phyloP scores from a whole-genome alignment of 2,797 vertebrate species.

The Cyclopterus lumpus region DNA sequence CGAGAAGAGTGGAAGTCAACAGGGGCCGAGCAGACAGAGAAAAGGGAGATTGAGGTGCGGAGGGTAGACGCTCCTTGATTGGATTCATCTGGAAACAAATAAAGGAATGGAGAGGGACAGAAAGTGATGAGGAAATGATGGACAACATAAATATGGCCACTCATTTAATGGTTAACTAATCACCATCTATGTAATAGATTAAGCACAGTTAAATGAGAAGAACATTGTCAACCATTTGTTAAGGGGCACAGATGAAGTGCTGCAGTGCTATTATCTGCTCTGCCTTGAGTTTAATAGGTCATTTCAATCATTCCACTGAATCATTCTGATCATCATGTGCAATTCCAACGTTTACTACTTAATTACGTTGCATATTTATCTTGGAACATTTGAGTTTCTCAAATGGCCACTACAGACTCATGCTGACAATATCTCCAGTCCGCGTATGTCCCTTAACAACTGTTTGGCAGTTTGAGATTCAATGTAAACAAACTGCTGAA shows the following conservation, averaged over 20 bases:
- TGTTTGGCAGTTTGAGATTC: neutral
- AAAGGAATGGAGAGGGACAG: neutral
- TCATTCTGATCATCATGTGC: conserved; percentile 14
- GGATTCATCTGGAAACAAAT: conserved; percentile 48
- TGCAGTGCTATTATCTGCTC: conserved; percentile 25
- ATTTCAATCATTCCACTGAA: conserved; percentile 43
- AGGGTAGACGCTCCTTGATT: conserved; percentile 21
- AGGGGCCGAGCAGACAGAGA: conserved; percentile 52
- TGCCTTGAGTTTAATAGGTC: conserved; percentile 24
- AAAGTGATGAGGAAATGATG: conserved; percentile 29
- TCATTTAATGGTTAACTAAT: conserved; percentile 45
- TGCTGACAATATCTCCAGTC: neutral
- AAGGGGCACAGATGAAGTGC: conserved; percentile 26
- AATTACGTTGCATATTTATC: conserved; percentile 9
- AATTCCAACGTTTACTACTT: conserved; percentile 34
- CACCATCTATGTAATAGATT: conserved; percentile 30
- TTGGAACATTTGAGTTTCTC: conserved; percentile 10
- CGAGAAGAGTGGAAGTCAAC: conserved; percentile 72
- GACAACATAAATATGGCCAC: conserved; percentile 16
- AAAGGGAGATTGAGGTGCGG: conserved; percentile 31
- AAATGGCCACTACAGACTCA: neutral
- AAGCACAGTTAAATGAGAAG: conserved; percentile 30
- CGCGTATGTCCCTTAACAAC: neutral
- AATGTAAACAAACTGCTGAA: neutral
- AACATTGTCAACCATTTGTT: conserved; percentile 26